These are phyloP conservation scores for Ctenomys sociabilis DNA, from an alignment of 2,113 vertebrate genomes.

Conservation along the genomic window DNA sequence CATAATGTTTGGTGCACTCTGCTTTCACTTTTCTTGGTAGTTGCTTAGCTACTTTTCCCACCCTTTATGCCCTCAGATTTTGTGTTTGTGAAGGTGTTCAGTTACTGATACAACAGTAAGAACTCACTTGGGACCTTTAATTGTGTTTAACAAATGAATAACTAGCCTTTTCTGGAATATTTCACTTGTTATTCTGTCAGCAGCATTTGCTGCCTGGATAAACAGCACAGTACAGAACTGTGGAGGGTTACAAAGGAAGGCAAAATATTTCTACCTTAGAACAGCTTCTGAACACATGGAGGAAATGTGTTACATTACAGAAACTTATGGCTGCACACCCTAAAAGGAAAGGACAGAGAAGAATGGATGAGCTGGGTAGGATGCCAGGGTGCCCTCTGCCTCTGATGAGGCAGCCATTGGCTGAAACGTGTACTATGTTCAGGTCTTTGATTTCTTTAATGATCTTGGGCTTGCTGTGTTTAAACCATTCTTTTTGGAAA, in stretches of 20 bases:
- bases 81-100: neutral
- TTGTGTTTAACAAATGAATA: neutral
- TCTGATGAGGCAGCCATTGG: neutral
- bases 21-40: neutral
- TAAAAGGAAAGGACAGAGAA: neutral
- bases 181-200: neutral
- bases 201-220: neutral
- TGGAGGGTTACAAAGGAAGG: neutral
- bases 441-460: neutral
- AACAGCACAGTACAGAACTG: neutral
- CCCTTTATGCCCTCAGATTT: neutral
- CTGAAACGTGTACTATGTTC: neutral
- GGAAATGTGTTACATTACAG: neutral
- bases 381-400: neutral
- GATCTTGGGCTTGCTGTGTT: neutral
- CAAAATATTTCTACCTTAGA: neutral
- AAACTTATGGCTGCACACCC: neutral
- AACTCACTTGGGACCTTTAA: neutral
- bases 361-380: neutral
- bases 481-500: neutral
- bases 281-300: constrained; percentile 42
- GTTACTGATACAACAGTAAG: neutral
- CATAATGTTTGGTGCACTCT: neutral
- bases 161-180: neutral
- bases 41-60: neutral